Evolutionary conservation across 2,797 vertebrate genomes (phyloP).

Genomic region (Melanotaenia parkinsoni): DNA sequence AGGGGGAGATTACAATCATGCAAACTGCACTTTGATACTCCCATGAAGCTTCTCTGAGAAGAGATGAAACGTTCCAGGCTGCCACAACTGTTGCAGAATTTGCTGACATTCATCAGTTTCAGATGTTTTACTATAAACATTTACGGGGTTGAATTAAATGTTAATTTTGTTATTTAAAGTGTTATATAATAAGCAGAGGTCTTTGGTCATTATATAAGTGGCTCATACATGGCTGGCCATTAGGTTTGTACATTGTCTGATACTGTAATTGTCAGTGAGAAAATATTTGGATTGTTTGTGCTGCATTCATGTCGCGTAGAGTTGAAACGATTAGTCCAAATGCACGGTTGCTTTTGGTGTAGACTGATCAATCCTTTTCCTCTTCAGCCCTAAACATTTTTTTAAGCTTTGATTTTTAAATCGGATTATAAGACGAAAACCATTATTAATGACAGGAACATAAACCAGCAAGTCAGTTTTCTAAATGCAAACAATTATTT

Average conservation of each 20-base stretch:
- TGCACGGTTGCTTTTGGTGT: neutral
- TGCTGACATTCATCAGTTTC: slow-evolving; percentile 29
- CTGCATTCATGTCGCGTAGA: slow-evolving; percentile 25
- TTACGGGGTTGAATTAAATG: slow-evolving; percentile 27
- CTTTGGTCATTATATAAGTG: slow-evolving; percentile 33
- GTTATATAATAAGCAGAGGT: slow-evolving; percentile 42
- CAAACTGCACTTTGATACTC: slow-evolving; percentile 77
- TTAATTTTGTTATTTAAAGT: slow-evolving; percentile 41
- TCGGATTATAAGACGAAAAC: too few relatives aligned
- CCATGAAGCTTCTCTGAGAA: slow-evolving; percentile 49
- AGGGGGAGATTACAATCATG: slow-evolving; percentile 62
- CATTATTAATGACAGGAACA: too few relatives aligned
- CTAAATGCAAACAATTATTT: too few relatives aligned
- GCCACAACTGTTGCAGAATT: slow-evolving; percentile 28
- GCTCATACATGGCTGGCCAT: slow-evolving; percentile 59
- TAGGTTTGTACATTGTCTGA: slow-evolving; percentile 54
- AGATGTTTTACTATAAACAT: slow-evolving; percentile 42
- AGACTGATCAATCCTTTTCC: too few relatives aligned
- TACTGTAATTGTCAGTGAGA: slow-evolving; percentile 35
- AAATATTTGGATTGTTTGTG: slow-evolving; percentile 5
- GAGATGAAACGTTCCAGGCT: slow-evolving; percentile 40
- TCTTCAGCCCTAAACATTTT: neutral
- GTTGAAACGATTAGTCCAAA: neutral
- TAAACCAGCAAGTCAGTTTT: too few relatives aligned
- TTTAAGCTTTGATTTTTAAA: too few relatives aligned